These are phyloP conservation scores for Gallinago solitaria DNA, from an alignment of 2,797 vertebrate species.

Conservation along the genomic window DNA sequence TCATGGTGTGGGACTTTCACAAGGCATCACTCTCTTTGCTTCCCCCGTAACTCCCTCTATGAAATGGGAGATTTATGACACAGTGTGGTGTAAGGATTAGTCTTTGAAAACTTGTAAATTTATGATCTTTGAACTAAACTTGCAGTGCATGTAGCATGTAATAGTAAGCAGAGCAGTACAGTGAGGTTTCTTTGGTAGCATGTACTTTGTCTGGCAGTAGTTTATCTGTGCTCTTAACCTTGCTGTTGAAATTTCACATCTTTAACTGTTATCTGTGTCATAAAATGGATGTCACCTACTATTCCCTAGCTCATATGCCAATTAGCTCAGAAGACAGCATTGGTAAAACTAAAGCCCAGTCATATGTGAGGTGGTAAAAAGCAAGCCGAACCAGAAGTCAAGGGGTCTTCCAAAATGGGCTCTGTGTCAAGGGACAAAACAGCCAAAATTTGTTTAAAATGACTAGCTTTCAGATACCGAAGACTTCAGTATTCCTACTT, in stretches of 20 bases:
- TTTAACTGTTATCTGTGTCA: background rate
- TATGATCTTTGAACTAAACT: background rate
- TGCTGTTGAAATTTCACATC: background rate
- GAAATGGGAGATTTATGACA: background rate
- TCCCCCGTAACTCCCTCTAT: background rate
- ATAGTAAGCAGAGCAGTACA: background rate
- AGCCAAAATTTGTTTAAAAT: background rate
- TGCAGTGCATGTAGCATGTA: fast-evolving
- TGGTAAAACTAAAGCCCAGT: background rate
- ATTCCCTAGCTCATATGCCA: background rate
- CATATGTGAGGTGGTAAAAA: background rate
- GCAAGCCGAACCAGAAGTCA: background rate
- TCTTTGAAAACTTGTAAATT: background rate
- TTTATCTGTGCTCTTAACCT: background rate
- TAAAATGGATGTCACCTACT: background rate
- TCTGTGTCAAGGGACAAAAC: background rate
- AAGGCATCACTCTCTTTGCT: fast-evolving
- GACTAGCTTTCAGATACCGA: background rate
- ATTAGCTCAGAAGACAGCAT: background rate
- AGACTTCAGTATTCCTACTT: background rate
- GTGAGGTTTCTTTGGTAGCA: background rate
- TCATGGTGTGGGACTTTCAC: background rate
- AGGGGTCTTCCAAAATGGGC: background rate
- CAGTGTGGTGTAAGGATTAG: background rate
- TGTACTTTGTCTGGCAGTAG: background rate